phyloP scores from a whole-genome alignment of 2,797 vertebrate genomes.

The Smutsia gigantea region DNA sequence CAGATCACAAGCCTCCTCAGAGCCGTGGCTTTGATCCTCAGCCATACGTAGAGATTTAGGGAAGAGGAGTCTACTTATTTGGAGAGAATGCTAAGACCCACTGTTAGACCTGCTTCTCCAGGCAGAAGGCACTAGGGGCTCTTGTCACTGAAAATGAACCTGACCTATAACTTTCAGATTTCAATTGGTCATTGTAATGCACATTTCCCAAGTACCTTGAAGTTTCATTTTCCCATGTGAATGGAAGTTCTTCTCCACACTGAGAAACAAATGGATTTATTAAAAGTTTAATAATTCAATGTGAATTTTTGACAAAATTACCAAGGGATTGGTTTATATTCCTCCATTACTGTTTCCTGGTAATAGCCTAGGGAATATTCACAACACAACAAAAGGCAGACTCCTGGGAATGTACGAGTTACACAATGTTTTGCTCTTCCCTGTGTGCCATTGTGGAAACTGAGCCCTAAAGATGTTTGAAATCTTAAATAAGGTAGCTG shows the following conservation, averaged over 20 bases:
- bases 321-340: neutral
- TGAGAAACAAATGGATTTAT: slow-evolving; percentile 71
- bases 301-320: slow-evolving; percentile 26
- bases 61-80: slow-evolving; percentile 8
- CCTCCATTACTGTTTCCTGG: neutral
- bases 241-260: slow-evolving; percentile 69
- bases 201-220: slow-evolving; percentile 56
- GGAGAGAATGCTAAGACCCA: slow-evolving; percentile 56
- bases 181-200: slow-evolving; percentile 64
- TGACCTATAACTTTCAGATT: slow-evolving; percentile 69
- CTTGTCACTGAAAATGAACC: slow-evolving; percentile 67
- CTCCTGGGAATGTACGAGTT: neutral
- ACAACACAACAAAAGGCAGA: neutral
- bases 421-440: neutral
- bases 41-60: slow-evolving; percentile 1
- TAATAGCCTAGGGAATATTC: neutral
- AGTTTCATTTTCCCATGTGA: slow-evolving; percentile 65
- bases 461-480: neutral
- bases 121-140: slow-evolving; percentile 60
- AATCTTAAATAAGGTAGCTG: slow-evolving; percentile 15
- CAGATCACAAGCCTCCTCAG: slow-evolving; percentile 46
- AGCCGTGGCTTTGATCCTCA: slow-evolving; percentile 49
- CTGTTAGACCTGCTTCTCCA: slow-evolving; percentile 67
- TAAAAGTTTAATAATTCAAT: slow-evolving; percentile 29
- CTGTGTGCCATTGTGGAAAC: neutral